These are phyloP conservation scores for Trypoxylus dichotomus DNA, from an alignment of 1,140 invertebrate species.

Conservation along the genomic window DNA sequence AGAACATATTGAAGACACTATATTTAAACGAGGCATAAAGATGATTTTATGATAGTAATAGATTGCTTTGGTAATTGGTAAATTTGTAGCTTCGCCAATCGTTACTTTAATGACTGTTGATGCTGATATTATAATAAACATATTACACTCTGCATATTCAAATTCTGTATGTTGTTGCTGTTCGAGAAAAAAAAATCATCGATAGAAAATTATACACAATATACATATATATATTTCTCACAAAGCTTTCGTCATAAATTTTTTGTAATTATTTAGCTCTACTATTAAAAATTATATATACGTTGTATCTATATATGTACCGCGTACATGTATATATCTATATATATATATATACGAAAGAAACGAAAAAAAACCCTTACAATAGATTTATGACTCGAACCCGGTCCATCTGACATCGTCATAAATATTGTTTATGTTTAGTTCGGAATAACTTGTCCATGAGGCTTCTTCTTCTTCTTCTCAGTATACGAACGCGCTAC, in stretches of 20 bases:
- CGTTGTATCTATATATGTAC: background rate
- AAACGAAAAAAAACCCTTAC: slow-evolving; percentile 39
- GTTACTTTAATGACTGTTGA: background rate
- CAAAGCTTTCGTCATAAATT: slow-evolving; percentile 1
- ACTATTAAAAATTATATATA: background rate
- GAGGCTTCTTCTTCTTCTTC: background rate
- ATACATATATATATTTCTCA: background rate
- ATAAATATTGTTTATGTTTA: slow-evolving; percentile 53
- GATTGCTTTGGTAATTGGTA: background rate
- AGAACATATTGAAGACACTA: too few relatives aligned
- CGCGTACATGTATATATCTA: background rate
- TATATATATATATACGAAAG: slow-evolving; percentile 13
- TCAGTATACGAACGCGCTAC: slow-evolving; percentile 29
- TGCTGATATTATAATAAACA: background rate
- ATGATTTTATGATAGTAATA: background rate
- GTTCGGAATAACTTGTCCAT: slow-evolving; percentile 38
- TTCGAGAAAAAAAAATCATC: background rate
- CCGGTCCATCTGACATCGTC: slow-evolving; percentile 48
- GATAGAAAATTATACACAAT: background rate
- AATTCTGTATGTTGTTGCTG: background rate
- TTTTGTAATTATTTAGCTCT: background rate
- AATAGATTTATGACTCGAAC: slow-evolving; percentile 51
- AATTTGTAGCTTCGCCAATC: background rate
- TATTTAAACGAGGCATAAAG: background rate
- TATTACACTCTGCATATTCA: background rate